phyloP scores from a whole-genome alignment of 2,113 vertebrate genomes.

The Leucosticte australis region DNA sequence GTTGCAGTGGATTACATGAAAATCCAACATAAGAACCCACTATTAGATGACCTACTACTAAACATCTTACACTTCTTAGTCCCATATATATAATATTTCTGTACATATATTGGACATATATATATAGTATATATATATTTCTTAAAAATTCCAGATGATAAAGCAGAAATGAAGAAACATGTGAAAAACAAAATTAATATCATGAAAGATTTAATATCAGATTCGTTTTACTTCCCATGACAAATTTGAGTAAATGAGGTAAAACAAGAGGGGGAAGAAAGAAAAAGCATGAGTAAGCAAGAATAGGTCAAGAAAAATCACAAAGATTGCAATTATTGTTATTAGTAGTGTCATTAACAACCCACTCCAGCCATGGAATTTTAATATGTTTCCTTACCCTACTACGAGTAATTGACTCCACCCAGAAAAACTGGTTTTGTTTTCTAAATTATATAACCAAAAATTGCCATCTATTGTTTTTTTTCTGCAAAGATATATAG shows the following conservation, averaged over 20 bases:
- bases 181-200: background rate
- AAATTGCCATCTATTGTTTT: background rate
- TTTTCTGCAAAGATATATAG: background rate
- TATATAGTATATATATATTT: background rate
- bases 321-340: background rate
- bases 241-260: background rate
- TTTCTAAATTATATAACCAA: background rate
- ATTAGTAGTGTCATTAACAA: background rate
- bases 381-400: background rate
- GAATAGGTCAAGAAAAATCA: background rate
- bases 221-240: background rate
- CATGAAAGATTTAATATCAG: background rate
- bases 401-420: background rate
- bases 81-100: background rate
- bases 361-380: background rate
- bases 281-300: background rate
- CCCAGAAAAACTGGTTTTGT: background rate
- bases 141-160: background rate
- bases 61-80: background rate
- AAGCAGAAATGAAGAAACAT: background rate
- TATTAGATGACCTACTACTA: background rate
- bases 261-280: background rate
- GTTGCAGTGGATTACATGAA: background rate
- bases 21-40: background rate
- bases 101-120: background rate